phyloP scores from a whole-genome alignment of 2,888 invertebrate species.

The Pristionchus entomophagus region DNA sequence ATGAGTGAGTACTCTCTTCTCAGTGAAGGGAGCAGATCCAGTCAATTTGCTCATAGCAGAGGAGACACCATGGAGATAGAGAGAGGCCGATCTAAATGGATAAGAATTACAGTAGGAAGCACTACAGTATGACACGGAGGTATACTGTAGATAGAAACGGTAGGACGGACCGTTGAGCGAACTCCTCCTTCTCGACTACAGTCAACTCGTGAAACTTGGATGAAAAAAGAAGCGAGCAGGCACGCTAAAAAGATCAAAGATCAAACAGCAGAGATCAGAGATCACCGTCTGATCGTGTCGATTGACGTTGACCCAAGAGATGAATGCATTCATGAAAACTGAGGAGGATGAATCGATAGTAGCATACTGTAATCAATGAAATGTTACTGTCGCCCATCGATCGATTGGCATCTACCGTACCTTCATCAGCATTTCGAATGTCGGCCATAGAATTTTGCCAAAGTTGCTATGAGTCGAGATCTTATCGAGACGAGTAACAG shows the following conservation, averaged over 20 bases:
- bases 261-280: background rate
- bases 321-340: slow-evolving; percentile 6
- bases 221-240: background rate
- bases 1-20: background rate
- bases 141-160: background rate
- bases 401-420: slow-evolving; percentile 8
- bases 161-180: background rate
- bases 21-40: background rate
- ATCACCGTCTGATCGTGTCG: slow-evolving; percentile 28
- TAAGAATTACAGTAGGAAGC: background rate
- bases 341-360: background rate
- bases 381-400: background rate
- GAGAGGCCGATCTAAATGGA: background rate
- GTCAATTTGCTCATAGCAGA: background rate
- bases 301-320: background rate
- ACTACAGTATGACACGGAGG: background rate
- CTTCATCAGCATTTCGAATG: slow-evolving; percentile 28
- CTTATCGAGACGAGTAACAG: background rate
- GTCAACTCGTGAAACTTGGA: background rate
- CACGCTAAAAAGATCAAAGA: slow-evolving; percentile 28
- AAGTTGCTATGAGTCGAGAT: background rate
- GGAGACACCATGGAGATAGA: slow-evolving; percentile 6
- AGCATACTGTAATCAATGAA: background rate
- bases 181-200: background rate
- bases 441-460: background rate